A percentile compares a stretch with the other conserved stretches of the same genome.
Conservation (phyloP, 2,113 vertebrate genomes). For the Arvicanthis niloticus region DNA sequence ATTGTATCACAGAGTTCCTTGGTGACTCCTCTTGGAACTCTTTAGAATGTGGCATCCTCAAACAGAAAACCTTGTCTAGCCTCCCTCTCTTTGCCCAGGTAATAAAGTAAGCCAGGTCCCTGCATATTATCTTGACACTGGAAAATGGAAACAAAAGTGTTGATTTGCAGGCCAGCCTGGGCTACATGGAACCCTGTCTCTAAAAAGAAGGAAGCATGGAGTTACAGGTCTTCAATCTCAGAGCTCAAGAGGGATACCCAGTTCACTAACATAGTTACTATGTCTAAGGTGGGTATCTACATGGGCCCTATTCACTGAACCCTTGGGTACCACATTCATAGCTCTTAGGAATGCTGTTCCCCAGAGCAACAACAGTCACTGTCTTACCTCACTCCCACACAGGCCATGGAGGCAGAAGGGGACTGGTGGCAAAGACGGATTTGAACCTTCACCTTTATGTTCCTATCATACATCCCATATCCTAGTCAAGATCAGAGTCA, state of each 20-base stretch:
- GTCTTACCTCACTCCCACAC: background rate
- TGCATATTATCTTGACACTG: background rate
- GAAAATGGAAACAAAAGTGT: background rate
- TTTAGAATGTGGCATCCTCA: background rate
- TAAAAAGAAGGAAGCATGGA: background rate
- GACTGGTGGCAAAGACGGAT: background rate
- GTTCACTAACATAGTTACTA: background rate
- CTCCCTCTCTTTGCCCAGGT: background rate
- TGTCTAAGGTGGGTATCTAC: background rate
- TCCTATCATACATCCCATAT: background rate
- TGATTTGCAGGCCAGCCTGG: background rate
- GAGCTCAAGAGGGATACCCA: background rate
- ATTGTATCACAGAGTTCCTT: background rate
- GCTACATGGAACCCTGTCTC: background rate
- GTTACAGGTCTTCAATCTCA: background rate
- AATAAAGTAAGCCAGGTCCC: too few species aligned
- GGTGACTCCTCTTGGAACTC: background rate
- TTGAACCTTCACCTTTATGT: background rate
- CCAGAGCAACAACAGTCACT: background rate
- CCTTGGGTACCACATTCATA: fast-evolving
- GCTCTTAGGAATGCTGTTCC: background rate
- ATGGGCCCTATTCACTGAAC: fast-evolving
- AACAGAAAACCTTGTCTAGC: background rate
- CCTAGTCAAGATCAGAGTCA: background rate
- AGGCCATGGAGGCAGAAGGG: background rate